A percentile compares a stretch with the other conserved stretches of the same genome.
Evolutionary conservation across 2,888 invertebrate genomes (phyloP).

Genomic region (Aleiodes testaceus): DNA sequence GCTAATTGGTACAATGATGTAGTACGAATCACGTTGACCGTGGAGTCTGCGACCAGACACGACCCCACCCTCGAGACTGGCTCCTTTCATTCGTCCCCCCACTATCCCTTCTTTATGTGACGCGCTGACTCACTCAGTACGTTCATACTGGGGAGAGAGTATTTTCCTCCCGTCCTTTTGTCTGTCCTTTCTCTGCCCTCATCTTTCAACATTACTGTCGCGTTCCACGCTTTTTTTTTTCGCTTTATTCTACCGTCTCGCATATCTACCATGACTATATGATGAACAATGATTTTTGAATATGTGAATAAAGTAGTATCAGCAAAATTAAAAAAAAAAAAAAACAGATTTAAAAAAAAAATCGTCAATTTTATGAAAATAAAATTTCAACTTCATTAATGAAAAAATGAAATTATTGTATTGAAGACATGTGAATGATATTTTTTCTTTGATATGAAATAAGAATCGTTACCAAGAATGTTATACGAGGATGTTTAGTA

Average conservation of each 20-base stretch:
- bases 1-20: constrained; percentile 64
- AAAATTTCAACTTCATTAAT: too few relatives aligned
- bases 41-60: constrained; percentile 60
- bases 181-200: neutral
- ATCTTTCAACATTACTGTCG: neutral
- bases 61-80: constrained; percentile 53
- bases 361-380: too few relatives aligned
- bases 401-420: too few relatives aligned
- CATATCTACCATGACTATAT: neutral
- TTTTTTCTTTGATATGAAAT: too few relatives aligned
- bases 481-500: too few relatives aligned
- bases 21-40: constrained; percentile 53
- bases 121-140: constrained; percentile 30
- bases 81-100: constrained; percentile 7
- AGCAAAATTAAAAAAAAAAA: neutral
- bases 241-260: neutral
- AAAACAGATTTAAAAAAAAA: too few relatives aligned
- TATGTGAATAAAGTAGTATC: neutral
- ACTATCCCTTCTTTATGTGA: constrained; percentile 1
- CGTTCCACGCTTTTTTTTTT: neutral
- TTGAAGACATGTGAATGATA: too few relatives aligned
- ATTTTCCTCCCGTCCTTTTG: constrained; percentile 19
- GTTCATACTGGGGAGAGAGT: too few relatives aligned
- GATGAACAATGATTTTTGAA: constrained; percentile 3
- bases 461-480: too few relatives aligned